Evolutionary conservation across 2,113 vertebrate genomes (phyloP).

Genomic region (Notothenia coriiceps): DNA sequence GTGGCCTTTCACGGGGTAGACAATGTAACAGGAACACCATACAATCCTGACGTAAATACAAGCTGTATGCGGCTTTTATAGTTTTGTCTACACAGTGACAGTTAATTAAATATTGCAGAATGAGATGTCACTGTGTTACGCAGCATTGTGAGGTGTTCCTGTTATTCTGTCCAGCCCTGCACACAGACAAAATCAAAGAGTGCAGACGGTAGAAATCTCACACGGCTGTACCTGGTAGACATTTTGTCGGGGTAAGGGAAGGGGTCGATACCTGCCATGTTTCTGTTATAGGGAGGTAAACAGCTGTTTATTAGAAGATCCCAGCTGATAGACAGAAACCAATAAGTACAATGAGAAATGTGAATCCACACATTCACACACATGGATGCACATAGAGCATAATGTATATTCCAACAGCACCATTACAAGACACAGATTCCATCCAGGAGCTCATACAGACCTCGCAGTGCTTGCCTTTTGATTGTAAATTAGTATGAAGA

Average conservation of each 20-base stretch:
- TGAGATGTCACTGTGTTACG: neutral
- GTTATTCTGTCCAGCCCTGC: conserved; percentile 31
- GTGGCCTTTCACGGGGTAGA: neutral
- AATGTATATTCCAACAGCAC: neutral
- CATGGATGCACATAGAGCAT: neutral
- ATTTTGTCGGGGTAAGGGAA: conserved; percentile 32
- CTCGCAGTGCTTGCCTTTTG: neutral
- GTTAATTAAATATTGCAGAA: neutral
- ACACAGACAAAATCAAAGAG: neutral
- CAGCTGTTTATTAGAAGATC: neutral
- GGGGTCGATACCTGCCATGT: conserved; percentile 37
- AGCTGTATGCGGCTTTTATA: neutral
- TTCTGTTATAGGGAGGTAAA: conserved; percentile 31
- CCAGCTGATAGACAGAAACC: neutral
- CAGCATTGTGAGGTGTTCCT: neutral
- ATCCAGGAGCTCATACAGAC: neutral
- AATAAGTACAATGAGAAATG: neutral
- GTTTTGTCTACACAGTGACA: neutral
- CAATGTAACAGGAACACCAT: conserved; percentile 18
- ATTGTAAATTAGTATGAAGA: too few species aligned
- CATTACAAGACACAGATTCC: neutral
- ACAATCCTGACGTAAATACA: neutral
- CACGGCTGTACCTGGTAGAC: conserved; percentile 44
- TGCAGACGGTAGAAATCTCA: neutral
- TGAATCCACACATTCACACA: neutral